Base-by-base conservation (phyloP, 2,797 vertebrate genomes). In the Dendrocincla fuliginosa region DNA sequence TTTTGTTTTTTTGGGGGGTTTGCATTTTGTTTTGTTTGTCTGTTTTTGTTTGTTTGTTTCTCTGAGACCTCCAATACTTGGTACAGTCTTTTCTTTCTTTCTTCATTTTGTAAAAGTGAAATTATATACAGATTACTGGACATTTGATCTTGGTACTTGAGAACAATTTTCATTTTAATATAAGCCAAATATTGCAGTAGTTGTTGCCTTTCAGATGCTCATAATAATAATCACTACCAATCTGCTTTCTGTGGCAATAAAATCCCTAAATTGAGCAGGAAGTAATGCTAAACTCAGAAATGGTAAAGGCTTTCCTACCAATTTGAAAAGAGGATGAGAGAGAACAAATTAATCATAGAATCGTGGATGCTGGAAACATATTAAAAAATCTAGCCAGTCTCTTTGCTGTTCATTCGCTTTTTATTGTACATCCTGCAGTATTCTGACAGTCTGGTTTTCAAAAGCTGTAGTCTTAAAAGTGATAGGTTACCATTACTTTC, bases 401-500 rank as follows among this genome's bases (percentile, higher is more conserved):
- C 52, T 95, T 82, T 79, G 87, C 85, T 56, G 81, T 90, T 90
- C 7, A 1, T 91, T 90, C 8, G 1, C 61, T 53, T 91, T 93
- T 94, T 84, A 79, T 89, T 94, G 86, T 93, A 87, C 81, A 77
- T 79, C 81, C 86, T 89, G 86, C 80, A 74, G 83, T 79, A 92
- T 89, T 96, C 92, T 94, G 95, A 90, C 87, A 89, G 92, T 73
- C 92, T 70, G 81, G 44, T 82, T 89, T 96, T 95, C 83, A 89
- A 95, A 95, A 95, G 93, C 92, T 90, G 86, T 95, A 93, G 95
- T 95, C 91, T 96, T 95, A 94, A 77, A 97, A 90, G 88, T 92
- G 91, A 95, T 95, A 88, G 83, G 94, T 94, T 97, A 76, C 93
- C 87, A 69, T 92, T 94, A 95, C 91, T 97, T 96, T 96, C 85